Conservation (phyloP, 2,797 vertebrate genomes). For the Lycodopsis pacificus region DNA sequence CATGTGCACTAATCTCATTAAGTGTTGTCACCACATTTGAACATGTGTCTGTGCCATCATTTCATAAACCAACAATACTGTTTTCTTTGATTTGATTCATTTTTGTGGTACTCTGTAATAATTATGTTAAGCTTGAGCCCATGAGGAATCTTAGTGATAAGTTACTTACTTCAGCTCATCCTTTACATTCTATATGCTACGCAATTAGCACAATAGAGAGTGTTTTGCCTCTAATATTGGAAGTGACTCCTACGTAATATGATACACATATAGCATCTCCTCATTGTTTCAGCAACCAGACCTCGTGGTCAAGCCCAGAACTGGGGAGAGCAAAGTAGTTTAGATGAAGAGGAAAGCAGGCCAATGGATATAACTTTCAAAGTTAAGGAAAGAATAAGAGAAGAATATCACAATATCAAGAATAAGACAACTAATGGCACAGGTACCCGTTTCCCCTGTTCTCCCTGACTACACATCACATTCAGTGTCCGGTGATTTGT, state of each 20-base stretch:
- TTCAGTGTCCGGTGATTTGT: not conserved
- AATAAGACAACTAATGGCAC: constrained; percentile 24
- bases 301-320: not conserved
- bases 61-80: not conserved
- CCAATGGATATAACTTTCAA: not conserved
- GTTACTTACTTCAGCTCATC: not conserved
- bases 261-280: not conserved
- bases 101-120: not conserved
- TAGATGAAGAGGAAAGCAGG: constrained; percentile 42
- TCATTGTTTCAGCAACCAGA: constrained; percentile 21
- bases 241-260: not conserved
- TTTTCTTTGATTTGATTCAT: not conserved
- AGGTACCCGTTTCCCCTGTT: constrained; percentile 21
- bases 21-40: not conserved
- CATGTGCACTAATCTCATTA: not conserved
- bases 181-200: too few relatives aligned
- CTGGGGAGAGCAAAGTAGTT: constrained; percentile 45
- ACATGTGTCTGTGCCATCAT: not conserved
- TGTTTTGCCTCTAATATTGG: not conserved
- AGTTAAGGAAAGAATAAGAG: constrained; percentile 17
- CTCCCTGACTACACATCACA: not conserved
- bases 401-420: constrained; percentile 23
- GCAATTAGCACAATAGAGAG: not conserved
- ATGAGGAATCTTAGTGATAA: not conserved
- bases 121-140: not conserved